A percentile compares a stretch with the other conserved stretches of the same genome.
Evolutionary conservation across 2,113 vertebrate genomes (phyloP).

Genomic region (Phrynosoma platyrhinos): DNA sequence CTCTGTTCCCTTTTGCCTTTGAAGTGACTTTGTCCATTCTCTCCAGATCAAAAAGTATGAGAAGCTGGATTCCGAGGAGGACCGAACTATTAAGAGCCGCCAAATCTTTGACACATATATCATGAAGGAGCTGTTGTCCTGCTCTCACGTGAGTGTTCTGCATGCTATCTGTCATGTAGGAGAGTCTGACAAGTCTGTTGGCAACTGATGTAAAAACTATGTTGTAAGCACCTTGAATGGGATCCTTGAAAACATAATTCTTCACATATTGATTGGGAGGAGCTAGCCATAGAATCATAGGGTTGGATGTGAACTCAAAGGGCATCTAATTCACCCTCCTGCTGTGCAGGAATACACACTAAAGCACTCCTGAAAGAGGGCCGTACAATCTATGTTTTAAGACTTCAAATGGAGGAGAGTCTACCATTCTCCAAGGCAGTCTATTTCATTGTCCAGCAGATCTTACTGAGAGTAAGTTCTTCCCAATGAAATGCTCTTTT

Average conservation of each 20-base stretch:
- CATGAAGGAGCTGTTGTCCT: conserved; percentile 83
- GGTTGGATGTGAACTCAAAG: too few species aligned
- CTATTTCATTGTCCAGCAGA: too few species aligned
- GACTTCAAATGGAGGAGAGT: too few species aligned
- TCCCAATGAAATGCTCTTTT: too few species aligned
- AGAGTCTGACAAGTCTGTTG: not conserved
- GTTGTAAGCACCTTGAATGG: not conserved
- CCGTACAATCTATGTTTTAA: too few species aligned
- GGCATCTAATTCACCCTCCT: too few species aligned
- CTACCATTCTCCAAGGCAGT: too few species aligned
- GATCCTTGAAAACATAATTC: not conserved
- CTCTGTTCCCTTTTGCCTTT: not conserved
- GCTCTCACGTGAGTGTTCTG: conserved; percentile 76
- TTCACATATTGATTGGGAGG: not conserved
- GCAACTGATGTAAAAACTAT: rapidly evolving
- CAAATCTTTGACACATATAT: conserved; percentile 81
- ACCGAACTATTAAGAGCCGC: conserved; percentile 68
- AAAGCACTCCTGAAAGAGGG: too few species aligned
- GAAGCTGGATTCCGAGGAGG: conserved; percentile 81
- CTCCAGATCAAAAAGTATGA: conserved; percentile 80
- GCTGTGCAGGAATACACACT: too few species aligned
- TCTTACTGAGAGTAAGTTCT: too few species aligned
- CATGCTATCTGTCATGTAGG: rapidly evolving
- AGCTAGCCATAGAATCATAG: not conserved
- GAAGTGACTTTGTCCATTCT: not conserved